Base-by-base conservation (phyloP, 2,888 invertebrate genomes). In the Eustalomyia histrio region DNA sequence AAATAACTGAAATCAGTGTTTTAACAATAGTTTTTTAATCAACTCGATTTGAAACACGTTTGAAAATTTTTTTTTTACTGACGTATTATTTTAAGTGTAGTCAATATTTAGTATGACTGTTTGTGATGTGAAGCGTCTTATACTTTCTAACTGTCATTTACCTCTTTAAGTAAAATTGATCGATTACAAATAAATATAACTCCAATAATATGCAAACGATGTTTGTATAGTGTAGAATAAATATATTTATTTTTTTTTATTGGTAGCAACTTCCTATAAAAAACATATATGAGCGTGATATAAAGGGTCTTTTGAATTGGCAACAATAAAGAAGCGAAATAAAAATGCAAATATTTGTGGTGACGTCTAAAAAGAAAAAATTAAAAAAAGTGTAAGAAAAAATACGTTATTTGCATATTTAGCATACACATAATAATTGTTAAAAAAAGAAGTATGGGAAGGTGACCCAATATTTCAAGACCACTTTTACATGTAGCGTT, bases 131-230 rank as follows among this genome's bases (percentile, higher is more conserved):
- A 43, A 47, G 43, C 14, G 43, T 47, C 43, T 47, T n/a, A 14
- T 3, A 47, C n/a, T 47, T 47, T 47, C 14, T 47, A 47, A n/a
- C 43, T 47, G 43, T 47, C 43, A 47, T 47, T 47, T n/a, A 47
- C 43, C n/a, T 47, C 5, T 47, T 47, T 47, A 47, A 47, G 43
- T 47, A n/a, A 47, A 47, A n/a, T 47, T 47, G 43, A 47, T 47
- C 43, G 43, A 47, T 47, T 47, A 47, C 43, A 47, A n/a, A 47
- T 47, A 47, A 47, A 47, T 47, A 47, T n/a, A n/a, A n/a, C n/a
- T 9, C 43, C 43, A 43, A 21, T 43, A 6, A 43, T 43, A 14
- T 14, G n/a, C 43, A 14, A 47, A 47, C 43, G n/a, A 47, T 47
- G n/a, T n/a, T 47, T n/a, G 43, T 47, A 47, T 47, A 47, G n/a